Evolutionary conservation across 2,113 vertebrate species (phyloP), one percentile per base, ranked within the genome.

Genomic region (Heteronetta atricapilla): DNA sequence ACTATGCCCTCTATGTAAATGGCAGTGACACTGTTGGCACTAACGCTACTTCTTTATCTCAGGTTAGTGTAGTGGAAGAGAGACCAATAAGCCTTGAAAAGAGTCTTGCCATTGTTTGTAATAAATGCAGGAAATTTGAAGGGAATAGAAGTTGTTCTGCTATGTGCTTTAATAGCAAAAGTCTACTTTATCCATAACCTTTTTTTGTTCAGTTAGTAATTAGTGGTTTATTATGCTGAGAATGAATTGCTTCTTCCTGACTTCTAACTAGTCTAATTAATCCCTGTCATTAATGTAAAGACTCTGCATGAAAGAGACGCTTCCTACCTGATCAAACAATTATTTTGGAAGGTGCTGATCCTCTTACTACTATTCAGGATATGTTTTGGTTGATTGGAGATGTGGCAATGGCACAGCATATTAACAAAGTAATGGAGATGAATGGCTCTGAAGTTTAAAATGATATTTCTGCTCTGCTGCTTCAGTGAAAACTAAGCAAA

Each of bases 291-390:
- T 92, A 95, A 91, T 40, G 63, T 92, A 93, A 96, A 89, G 86
- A 55, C 68, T 84, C 50, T 44, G 5, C 50, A 82, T 76, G 86
- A 93, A 93, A 90, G 75, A 82, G 36, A 89, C 1, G 13, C n/a
- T 93, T 95, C 89, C 95, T 79, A 95, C 89, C 68, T 89, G 82
- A 92, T 95, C 85, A 95, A 90, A 96, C 70, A 95, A 90, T 94
- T 93, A 93, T 94, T 97, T 93, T 92, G 48, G 36, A 95, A 95
- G 90, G 72, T 90, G 78, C 40, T 90, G 90, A 95, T 95, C 85
- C 59, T 95, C 76, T 95, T 93, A 85, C 72, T 94, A 56, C 55
- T 82, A 77, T 62, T 90, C 84, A 74, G 74, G 46, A 28, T 82
- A 86, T 84, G 89, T 95, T 94, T 90, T 0, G 3, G 82, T 85